These are phyloP conservation scores for Falco biarmicus DNA, from an alignment of 2,797 vertebrate species.

Conservation along the genomic window DNA sequence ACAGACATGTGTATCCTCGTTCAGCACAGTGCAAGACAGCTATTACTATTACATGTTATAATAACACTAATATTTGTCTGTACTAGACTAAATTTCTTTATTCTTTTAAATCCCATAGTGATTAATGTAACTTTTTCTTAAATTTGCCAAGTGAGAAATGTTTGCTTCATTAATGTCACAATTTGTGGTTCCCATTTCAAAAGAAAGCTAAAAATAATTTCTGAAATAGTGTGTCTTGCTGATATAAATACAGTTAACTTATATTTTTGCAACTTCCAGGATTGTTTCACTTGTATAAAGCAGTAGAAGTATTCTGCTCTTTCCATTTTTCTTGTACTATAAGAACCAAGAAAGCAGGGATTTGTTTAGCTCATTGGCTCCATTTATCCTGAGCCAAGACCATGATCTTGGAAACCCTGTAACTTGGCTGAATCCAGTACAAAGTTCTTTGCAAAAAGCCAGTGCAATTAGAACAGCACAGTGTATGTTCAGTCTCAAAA, in stretches of 20 bases:
- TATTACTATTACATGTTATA: neutral
- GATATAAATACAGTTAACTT: constrained; percentile 37
- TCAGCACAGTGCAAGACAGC: neutral
- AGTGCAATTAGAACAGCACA: constrained; percentile 65
- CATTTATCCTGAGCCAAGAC: constrained; percentile 63
- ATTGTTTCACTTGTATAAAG: constrained; percentile 38
- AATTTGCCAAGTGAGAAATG: constrained; percentile 5
- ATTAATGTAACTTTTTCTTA: constrained; percentile 14
- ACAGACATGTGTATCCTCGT: neutral
- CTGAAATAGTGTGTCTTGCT: neutral
- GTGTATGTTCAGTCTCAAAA: constrained; percentile 57
- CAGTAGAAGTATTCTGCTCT: constrained; percentile 33
- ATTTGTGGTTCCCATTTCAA: constrained; percentile 6
- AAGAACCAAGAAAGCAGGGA: constrained; percentile 65
- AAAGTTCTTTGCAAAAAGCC: constrained; percentile 67
- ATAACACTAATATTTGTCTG: constrained; percentile 2
- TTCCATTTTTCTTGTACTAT: constrained; percentile 56
- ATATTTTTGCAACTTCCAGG: constrained; percentile 40
- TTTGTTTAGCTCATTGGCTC: constrained; percentile 69
- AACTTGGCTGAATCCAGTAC: constrained; percentile 59
- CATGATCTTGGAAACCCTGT: constrained; percentile 63
- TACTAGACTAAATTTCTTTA: neutral
- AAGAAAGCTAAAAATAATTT: constrained; percentile 38
- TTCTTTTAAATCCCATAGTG: constrained; percentile 29
- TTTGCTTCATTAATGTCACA: constrained; percentile 7